These are phyloP conservation scores for Premnoplex brunnescens DNA, from an alignment of 2,797 vertebrate species.

Conservation along the genomic window DNA sequence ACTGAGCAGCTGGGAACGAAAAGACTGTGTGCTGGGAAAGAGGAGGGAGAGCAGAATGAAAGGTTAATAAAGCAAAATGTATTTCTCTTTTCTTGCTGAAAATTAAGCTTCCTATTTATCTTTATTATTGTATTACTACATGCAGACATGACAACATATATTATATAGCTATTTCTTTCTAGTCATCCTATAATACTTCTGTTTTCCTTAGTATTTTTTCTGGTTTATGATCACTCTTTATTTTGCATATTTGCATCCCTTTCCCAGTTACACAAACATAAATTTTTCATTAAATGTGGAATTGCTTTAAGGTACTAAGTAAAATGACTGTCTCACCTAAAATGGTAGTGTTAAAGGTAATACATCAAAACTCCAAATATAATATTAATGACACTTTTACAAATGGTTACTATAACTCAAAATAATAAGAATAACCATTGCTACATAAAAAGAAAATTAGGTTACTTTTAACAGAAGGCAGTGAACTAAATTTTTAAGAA, in stretches of 20 bases:
- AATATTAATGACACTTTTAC: neutral
- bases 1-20: constrained; percentile 36
- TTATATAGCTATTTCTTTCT: neutral
- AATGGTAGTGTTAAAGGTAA: neutral
- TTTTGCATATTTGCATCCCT: neutral
- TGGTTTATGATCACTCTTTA: neutral
- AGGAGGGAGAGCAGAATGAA: neutral
- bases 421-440: neutral
- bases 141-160: neutral
- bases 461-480: neutral
- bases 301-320: neutral
- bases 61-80: constrained; percentile 3
- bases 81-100: neutral
- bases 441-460: neutral
- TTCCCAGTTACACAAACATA: neutral
- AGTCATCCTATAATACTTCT: neutral
- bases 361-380: neutral
- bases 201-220: neutral
- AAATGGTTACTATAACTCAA: neutral
- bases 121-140: neutral
- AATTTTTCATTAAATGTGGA: neutral
- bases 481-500: neutral
- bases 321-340: neutral
- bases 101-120: neutral
- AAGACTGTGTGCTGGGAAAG: neutral